A percentile compares a stretch with the other conserved stretches of the same genome.
Conservation (phyloP, 2,113 vertebrate genomes). For the Chiloscyllium plagiosum region DNA sequence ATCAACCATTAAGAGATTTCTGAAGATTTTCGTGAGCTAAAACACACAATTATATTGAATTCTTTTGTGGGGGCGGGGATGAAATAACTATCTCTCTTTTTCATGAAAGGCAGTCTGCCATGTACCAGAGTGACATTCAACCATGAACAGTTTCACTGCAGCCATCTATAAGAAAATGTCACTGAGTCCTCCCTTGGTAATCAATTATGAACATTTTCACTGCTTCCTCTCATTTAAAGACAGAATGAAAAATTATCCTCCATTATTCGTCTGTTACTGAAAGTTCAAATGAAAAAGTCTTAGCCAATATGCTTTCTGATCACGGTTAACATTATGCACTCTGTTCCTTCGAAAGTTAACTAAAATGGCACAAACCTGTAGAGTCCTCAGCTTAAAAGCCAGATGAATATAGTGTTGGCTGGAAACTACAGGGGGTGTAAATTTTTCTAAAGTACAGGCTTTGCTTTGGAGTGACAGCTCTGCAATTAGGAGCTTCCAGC, state of each 20-base stretch:
- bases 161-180: constrained; percentile 48
- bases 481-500: constrained; percentile 48
- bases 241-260: constrained; percentile 53
- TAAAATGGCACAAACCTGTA: constrained; percentile 49
- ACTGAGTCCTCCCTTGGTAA: constrained; percentile 49
- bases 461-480: constrained; percentile 59
- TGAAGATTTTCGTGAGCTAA: constrained; percentile 55
- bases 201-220: constrained; percentile 49
- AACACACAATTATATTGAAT: constrained; percentile 47
- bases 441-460: constrained; percentile 62
- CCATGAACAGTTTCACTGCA: constrained; percentile 44
- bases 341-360: constrained; percentile 38
- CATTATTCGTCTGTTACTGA: constrained; percentile 47
- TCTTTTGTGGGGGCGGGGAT: constrained; percentile 12
- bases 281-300: constrained; percentile 45
- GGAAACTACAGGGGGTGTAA: constrained; percentile 63
- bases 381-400: constrained; percentile 52
- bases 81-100: constrained; percentile 42
- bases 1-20: constrained; percentile 53
- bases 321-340: constrained; percentile 36
- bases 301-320: constrained; percentile 39
- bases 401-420: constrained; percentile 53
- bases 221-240: constrained; percentile 54
- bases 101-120: constrained; percentile 45
- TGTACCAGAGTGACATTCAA: constrained; percentile 48